Conservation (phyloP, 1,140 invertebrate species). For the Tyrophagus putrescentiae region DNA sequence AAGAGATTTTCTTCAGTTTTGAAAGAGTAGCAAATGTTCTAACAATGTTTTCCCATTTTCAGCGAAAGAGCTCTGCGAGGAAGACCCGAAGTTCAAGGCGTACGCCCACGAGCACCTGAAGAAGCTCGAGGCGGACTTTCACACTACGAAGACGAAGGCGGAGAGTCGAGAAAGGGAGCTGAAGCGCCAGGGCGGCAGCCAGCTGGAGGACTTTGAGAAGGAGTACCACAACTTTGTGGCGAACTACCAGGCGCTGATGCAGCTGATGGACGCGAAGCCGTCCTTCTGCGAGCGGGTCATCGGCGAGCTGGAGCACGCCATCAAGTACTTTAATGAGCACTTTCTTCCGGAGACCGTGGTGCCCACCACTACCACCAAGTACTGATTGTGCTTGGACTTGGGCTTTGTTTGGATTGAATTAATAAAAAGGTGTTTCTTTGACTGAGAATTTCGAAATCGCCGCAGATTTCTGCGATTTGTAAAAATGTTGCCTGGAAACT, state of each 20-base stretch:
- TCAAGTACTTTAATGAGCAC: not conserved
- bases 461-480: too few species aligned
- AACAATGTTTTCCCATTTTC: too few species aligned
- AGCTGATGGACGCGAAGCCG: conserved; percentile 1
- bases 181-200: not conserved
- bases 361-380: too few species aligned
- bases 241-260: not conserved
- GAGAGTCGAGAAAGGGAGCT: not conserved
- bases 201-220: conserved; percentile 1
- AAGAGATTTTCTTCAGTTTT: too few species aligned
- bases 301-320: not conserved
- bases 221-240: conserved; percentile 5
- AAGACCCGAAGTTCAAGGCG: not conserved
- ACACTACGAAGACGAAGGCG: not conserved
- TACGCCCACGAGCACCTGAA: not conserved
- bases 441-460: too few species aligned
- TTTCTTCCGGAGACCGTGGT: too few species aligned
- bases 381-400: too few species aligned
- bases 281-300: not conserved
- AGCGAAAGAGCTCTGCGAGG: not conserved
- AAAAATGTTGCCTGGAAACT: too few species aligned
- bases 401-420: too few species aligned
- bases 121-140: not conserved
- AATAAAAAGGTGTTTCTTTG: too few species aligned
- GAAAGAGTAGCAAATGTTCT: too few species aligned